phyloP scores from a whole-genome alignment of 2,888 invertebrate species.

The Alloplasta piceator region DNA sequence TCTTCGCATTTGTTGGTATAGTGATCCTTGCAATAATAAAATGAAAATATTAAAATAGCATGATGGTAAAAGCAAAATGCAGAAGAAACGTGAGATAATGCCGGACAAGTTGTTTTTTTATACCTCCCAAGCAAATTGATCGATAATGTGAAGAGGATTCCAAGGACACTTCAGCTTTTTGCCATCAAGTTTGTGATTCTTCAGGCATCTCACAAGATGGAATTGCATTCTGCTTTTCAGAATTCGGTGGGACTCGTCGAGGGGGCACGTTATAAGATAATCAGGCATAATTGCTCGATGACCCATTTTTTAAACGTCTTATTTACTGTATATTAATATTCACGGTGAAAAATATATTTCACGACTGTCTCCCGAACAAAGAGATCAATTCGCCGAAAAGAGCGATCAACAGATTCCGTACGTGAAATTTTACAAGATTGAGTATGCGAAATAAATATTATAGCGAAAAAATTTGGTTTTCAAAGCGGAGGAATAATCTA shows the following conservation, averaged over 20 bases:
- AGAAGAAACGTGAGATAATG: background rate
- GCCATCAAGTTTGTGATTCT: constrained; percentile 58
- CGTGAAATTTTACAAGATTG: no score
- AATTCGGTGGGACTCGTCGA: constrained; percentile 71
- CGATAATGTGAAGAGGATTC: constrained; percentile 71
- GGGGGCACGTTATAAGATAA: constrained; percentile 71
- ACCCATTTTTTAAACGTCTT: constrained; percentile 6
- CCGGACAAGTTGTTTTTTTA: constrained; percentile 18
- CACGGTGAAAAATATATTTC: background rate
- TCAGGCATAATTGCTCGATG: constrained; percentile 42
- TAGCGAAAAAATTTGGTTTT: no score
- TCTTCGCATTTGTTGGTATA: constrained; percentile 41
- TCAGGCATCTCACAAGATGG: constrained; percentile 72
- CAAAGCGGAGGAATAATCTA: no score
- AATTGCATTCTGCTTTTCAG: constrained; percentile 67
- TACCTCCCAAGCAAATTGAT: constrained; percentile 69
- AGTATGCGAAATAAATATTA: no score
- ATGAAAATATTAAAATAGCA: background rate
- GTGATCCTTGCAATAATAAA: constrained; percentile 42
- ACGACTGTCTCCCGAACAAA: background rate
- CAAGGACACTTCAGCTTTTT: constrained; percentile 71
- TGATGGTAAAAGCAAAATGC: background rate
- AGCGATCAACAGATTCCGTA: no score
- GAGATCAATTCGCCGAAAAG: background rate
- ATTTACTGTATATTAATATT: background rate